Evolutionary conservation across 2,797 vertebrate genomes (phyloP).

Genomic region (Chelon auratus): DNA sequence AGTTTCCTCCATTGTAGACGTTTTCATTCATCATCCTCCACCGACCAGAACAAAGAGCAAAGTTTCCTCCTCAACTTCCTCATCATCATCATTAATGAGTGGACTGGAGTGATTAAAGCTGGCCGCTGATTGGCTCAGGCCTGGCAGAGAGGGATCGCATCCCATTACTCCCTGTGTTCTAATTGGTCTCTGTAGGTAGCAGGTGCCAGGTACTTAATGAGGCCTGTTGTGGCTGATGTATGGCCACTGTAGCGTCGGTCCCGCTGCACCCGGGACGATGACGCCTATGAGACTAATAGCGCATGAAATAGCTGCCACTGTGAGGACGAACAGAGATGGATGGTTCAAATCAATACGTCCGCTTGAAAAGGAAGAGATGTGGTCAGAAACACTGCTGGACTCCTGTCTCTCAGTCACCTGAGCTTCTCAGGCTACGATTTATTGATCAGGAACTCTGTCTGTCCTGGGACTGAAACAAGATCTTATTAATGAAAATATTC

Average conservation of each 20-base stretch:
- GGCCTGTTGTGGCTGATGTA: constrained; percentile 79
- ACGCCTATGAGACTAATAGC: constrained; percentile 47
- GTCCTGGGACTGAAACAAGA: no score
- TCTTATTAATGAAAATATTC: no score
- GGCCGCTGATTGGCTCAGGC: constrained; percentile 60
- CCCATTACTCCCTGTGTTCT: constrained; percentile 62
- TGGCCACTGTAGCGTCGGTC: constrained; percentile 51
- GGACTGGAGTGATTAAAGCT: constrained; percentile 25
- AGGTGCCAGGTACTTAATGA: constrained; percentile 81
- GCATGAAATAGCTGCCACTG: constrained; percentile 46
- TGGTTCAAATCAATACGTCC: constrained; percentile 14
- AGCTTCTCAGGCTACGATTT: no score
- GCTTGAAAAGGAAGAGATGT: background rate
- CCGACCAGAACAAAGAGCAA: constrained; percentile 5
- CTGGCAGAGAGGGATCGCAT: constrained; percentile 69
- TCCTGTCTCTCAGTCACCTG: no score
- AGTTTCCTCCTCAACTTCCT: constrained; percentile 6
- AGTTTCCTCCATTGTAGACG: background rate
- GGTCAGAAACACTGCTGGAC: background rate
- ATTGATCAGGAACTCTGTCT: background rate
- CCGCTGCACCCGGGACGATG: constrained; percentile 40
- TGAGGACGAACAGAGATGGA: constrained; percentile 18
- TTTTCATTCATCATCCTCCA: background rate
- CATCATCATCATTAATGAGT: constrained; percentile 40
- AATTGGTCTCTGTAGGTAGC: constrained; percentile 78